phyloP scores from a whole-genome alignment of 1,140 invertebrate species.

The Amyelois transitella region DNA sequence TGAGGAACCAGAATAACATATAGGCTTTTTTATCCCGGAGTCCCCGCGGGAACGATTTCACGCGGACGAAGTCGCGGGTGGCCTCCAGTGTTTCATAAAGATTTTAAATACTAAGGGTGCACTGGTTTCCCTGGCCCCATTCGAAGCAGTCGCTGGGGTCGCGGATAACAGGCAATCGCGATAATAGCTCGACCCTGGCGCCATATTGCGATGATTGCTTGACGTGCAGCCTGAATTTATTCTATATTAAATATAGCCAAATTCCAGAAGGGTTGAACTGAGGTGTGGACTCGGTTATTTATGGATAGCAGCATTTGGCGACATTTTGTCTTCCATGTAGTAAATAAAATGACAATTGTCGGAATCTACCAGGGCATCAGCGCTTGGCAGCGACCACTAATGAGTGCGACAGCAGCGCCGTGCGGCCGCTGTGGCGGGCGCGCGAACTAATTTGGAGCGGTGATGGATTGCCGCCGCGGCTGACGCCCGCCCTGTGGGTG shows the following conservation, averaged over 20 bases:
- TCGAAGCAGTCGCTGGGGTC: slow-evolving; percentile 41
- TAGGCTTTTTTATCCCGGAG: too few relatives aligned
- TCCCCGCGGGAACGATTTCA: too few relatives aligned
- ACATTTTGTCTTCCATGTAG: background rate
- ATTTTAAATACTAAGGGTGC: background rate
- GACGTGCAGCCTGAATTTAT: slow-evolving; percentile 58
- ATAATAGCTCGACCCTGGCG: slow-evolving; percentile 55
- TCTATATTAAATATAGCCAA: slow-evolving; percentile 48
- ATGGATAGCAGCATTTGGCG: slow-evolving; percentile 18
- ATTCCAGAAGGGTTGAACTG: slow-evolving; percentile 41
- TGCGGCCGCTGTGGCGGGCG: slow-evolving; percentile 45
- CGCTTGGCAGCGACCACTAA: slow-evolving; percentile 49
- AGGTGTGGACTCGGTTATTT: slow-evolving; percentile 48
- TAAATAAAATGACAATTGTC: background rate
- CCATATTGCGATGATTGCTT: slow-evolving; percentile 65
- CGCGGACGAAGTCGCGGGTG: too few relatives aligned
- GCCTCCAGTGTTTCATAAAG: too few relatives aligned
- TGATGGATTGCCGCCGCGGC: slow-evolving; percentile 52
- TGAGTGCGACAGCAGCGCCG: slow-evolving; percentile 64
- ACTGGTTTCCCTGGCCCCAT: slow-evolving; percentile 15
- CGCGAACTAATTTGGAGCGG: slow-evolving; percentile 58
- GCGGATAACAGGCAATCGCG: slow-evolving; percentile 43
- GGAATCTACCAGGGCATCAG: slow-evolving; percentile 17
- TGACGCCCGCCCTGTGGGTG: background rate
- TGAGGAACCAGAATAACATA: too few relatives aligned